Evolutionary conservation across 2,888 invertebrate species (phyloP).

Genomic region (Exocentrus adspersus): DNA sequence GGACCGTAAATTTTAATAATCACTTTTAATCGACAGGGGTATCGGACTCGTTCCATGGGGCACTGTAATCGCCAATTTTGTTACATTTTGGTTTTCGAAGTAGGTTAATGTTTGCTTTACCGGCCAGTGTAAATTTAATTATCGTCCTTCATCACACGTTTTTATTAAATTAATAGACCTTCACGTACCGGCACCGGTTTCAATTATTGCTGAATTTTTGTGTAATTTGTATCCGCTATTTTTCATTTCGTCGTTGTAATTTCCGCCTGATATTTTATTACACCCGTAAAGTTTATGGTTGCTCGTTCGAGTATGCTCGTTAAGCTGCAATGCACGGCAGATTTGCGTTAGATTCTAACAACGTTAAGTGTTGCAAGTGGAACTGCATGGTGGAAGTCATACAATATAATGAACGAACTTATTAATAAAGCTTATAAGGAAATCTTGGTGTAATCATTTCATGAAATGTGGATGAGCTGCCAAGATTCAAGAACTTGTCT

Average conservation of each 20-base stretch:
- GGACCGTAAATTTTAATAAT: constrained; percentile 25
- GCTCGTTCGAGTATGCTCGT: background rate
- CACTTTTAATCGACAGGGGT: constrained; percentile 21
- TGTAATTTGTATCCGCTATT: background rate
- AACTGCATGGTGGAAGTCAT: too few relatives aligned
- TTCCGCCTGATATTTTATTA: background rate
- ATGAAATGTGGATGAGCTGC: too few relatives aligned
- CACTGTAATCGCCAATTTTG: constrained; percentile 28
- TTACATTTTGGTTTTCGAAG: constrained; percentile 30
- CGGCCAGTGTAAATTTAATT: constrained; percentile 13
- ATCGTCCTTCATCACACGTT: background rate
- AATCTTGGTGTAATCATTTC: too few relatives aligned
- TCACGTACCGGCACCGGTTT: background rate
- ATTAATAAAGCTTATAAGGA: too few relatives aligned
- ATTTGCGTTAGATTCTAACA: background rate
- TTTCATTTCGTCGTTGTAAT: background rate
- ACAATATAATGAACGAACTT: too few relatives aligned
- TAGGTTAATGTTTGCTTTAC: constrained; percentile 36
- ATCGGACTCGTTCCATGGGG: constrained; percentile 21
- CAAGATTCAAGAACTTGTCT: too few relatives aligned
- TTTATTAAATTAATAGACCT: constrained; percentile 10
- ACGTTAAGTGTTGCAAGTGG: background rate
- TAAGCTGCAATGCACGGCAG: background rate
- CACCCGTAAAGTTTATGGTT: background rate
- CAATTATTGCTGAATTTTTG: constrained; percentile 1